Conservation (phyloP, 2,888 invertebrate genomes). For the Rugalucina vietnamica region DNA sequence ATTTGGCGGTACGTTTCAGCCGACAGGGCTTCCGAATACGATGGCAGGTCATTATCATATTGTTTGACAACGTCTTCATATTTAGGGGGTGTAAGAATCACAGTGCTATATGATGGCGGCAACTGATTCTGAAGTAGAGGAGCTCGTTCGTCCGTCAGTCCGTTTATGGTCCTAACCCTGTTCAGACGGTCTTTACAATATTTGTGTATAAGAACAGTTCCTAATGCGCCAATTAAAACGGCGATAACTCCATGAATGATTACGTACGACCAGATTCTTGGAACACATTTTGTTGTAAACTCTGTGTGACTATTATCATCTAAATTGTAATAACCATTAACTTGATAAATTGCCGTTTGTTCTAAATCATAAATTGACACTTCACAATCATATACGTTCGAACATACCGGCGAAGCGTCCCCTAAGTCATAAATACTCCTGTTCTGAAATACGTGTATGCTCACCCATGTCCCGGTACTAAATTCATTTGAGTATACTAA, state of each 20-base stretch:
- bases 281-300: slow-evolving; percentile 53
- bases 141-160: slow-evolving; percentile 30
- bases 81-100: slow-evolving; percentile 47
- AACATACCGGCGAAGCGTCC: slow-evolving; percentile 30
- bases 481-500: slow-evolving; percentile 40
- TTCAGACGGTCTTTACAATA: slow-evolving; percentile 12
- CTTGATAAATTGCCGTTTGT: slow-evolving; percentile 35
- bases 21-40: slow-evolving; percentile 18
- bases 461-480: slow-evolving; percentile 31
- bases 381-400: slow-evolving; percentile 29
- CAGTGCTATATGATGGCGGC: slow-evolving; percentile 47
- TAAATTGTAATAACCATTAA: slow-evolving; percentile 44
- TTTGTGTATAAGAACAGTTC: slow-evolving; percentile 40
- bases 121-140: slow-evolving; percentile 35
- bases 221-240: slow-evolving; percentile 38
- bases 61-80: slow-evolving; percentile 50
- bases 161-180: neutral
- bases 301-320: slow-evolving; percentile 37
- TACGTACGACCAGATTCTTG: slow-evolving; percentile 54
- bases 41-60: slow-evolving; percentile 34
- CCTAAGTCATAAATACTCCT: slow-evolving; percentile 35
- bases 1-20: neutral
- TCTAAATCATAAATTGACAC: slow-evolving; percentile 26
- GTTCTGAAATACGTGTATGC: slow-evolving; percentile 31
- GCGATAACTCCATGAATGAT: slow-evolving; percentile 37